Conservation (phyloP, 2,113 vertebrate species). For the Mesitornis unicolor region DNA sequence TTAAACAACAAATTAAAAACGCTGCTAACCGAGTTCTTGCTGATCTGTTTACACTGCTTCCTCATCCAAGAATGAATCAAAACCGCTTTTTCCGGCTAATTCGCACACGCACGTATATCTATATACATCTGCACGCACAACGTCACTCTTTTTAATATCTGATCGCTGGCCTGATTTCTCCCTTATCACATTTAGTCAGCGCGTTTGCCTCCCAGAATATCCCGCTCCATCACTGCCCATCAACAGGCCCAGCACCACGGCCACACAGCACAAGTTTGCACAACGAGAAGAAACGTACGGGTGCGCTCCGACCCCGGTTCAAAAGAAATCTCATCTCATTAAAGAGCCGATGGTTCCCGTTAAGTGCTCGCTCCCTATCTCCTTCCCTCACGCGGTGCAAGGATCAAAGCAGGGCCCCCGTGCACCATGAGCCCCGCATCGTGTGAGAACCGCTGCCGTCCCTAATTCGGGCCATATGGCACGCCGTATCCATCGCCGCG, state of each 20-base stretch:
- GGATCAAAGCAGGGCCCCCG: background rate
- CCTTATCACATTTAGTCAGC: background rate
- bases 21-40: background rate
- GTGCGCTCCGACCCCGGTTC: background rate
- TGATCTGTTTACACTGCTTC: background rate
- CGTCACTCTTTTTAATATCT: background rate
- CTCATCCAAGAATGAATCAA: background rate
- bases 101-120: background rate
- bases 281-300: rapidly evolving
- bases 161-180: background rate
- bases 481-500: background rate
- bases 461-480: background rate
- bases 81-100: background rate
- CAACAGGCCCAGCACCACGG: background rate
- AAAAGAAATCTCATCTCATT: background rate
- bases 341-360: background rate
- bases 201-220: background rate
- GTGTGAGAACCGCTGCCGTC: background rate
- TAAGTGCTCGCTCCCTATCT: background rate
- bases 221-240: background rate
- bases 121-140: background rate
- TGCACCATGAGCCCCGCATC: background rate
- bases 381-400: background rate
- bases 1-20: background rate
- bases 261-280: background rate